A percentile compares a stretch with the other conserved stretches of the same genome.
These are phyloP conservation scores for Isurus oxyrinchus DNA, from an alignment of 2,113 vertebrate species.

Conservation along the genomic window DNA sequence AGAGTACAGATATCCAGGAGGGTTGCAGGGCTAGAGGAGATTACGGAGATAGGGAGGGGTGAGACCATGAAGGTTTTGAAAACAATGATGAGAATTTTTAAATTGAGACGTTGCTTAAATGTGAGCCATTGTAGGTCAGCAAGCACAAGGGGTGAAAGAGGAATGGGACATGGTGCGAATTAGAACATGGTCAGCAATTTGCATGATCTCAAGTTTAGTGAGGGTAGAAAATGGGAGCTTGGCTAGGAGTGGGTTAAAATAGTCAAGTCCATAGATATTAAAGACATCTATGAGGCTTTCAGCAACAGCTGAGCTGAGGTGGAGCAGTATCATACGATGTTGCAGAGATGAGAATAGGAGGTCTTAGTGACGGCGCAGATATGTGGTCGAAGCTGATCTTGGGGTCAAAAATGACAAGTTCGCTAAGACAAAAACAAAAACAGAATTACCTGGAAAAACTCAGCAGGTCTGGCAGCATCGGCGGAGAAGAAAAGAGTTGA, in stretches of 20 bases:
- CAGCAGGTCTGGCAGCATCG: too few species aligned
- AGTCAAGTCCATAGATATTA: too few species aligned
- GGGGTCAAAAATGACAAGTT: neutral
- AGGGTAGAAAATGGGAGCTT: neutral
- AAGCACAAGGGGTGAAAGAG: neutral
- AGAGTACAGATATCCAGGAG: neutral
- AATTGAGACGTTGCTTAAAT: neutral
- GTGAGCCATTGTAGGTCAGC: neutral
- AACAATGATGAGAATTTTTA: neutral
- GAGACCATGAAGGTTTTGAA: neutral
- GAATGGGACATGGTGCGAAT: neutral
- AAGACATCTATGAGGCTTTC: too few species aligned
- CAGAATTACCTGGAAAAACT: too few species aligned
- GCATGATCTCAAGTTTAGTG: neutral
- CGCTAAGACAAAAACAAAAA: too few species aligned
- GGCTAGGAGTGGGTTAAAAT: neutral
- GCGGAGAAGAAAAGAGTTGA: too few species aligned
- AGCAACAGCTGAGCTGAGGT: too few species aligned
- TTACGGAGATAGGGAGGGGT: neutral
- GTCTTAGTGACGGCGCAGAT: too few species aligned
- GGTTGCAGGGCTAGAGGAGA: too few species aligned
- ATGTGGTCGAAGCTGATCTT: too few species aligned
- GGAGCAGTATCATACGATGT: too few species aligned
- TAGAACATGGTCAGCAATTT: neutral
- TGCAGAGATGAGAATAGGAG: too few species aligned